Base-by-base conservation (phyloP, 2,113 vertebrate species). In the Leptobrachium leishanense region DNA sequence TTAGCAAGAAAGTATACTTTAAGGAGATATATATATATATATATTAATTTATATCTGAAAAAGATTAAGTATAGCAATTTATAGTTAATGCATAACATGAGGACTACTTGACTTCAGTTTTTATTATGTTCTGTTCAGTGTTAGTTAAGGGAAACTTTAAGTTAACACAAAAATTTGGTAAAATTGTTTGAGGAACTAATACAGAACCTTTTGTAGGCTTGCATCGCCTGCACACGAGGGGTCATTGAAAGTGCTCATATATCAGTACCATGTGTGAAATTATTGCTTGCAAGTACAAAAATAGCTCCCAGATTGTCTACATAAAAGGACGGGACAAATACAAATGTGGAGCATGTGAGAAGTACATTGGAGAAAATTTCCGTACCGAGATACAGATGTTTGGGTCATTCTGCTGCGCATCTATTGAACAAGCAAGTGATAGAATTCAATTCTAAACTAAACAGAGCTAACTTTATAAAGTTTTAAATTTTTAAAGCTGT, bases 251-350 rank as follows among this genome's bases (percentile, higher is more conserved):
- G 69, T 53, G 10, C 59, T 75, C 57, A 64, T 13, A 65, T 50
- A 65, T 65, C 73, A 64, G 59, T 42, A 31, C 57, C 72, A 74
- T 12, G 43, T 69, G 69, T 55, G 44, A 66, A 75, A 65, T 75
- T 75, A 75, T 66, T 75, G 44, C 10, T 65, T 46, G 68, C 6
- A 72, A 75, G 40, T 66, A 43, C 20, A 40, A 11, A 20, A 50
- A 40, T 40, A 39, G 50, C 10, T 40, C 31, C 62, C 44, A 53
- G n/a, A 75, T 31, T 75, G 73, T 43, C 72, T 40, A 72, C 46
- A 72, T 75, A 42, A 66, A 53, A 53, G 20, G 46, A 50, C 62
- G 50, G 20, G 41, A 39, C n/a, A 13, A 6, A 75, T 8, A n/a
- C 20, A 75, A 39, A 50, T 66, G 5, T 75, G 57, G 64, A 44